These are phyloP conservation scores for Villa cingulata DNA, from an alignment of 2,888 invertebrate genomes.

Conservation along the genomic window DNA sequence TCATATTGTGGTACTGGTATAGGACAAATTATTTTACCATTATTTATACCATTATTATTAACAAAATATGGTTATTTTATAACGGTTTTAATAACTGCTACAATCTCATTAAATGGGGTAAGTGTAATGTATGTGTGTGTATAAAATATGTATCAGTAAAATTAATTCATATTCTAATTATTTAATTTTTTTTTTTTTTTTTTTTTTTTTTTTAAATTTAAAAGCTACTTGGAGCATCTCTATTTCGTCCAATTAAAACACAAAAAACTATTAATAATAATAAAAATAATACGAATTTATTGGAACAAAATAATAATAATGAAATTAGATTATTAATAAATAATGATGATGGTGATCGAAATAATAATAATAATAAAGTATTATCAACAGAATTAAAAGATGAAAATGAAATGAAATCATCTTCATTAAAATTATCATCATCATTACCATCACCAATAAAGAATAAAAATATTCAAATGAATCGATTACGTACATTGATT, in stretches of 20 bases:
- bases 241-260: conserved; percentile 46
- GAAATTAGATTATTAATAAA: conserved; percentile 23
- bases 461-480: conserved; percentile 1
- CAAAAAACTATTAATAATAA: conserved; percentile 32
- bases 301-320: conserved; percentile 25
- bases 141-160: no score
- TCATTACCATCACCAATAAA: neutral
- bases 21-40: conserved; percentile 62
- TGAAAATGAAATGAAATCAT: conserved; percentile 13
- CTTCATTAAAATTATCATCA: conserved; percentile 13
- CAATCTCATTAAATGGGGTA: conserved; percentile 51
- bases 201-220: conserved; percentile 21
- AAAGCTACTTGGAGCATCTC: conserved; percentile 44
- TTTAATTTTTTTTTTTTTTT: no score
- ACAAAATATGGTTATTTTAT: conserved; percentile 50
- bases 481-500: conserved; percentile 20
- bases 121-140: no score
- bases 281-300: no score
- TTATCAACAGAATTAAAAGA: conserved; percentile 2
- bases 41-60: conserved; percentile 50
- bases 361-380: neutral
- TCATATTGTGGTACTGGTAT: conserved; percentile 63
- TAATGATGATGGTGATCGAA: conserved; percentile 7
- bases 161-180: neutral
- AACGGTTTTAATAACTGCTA: conserved; percentile 49